Base-by-base conservation (phyloP, 2,888 invertebrate species). In the Drosophila putrida region DNA sequence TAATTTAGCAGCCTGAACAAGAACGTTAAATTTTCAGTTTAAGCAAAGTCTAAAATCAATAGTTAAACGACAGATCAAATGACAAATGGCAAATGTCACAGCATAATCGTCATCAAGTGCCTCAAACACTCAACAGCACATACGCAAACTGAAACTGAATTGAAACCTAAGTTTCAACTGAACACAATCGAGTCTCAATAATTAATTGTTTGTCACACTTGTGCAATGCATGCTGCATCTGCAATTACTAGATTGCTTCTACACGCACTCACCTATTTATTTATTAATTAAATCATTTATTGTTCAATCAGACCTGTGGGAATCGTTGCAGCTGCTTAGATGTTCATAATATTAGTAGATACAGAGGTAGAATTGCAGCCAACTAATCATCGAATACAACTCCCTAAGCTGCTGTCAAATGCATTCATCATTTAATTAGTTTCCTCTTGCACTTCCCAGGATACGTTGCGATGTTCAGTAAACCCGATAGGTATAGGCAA, bases 281-380 rank as follows among this genome's bases (percentile, higher is more conserved):
- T 89, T 89, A 88, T 89, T 89, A 85, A 85, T 85, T 85, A 89
- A 89, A 88, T 77, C 80, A 88, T 85, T 88, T 73, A 82, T 79
- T 85, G 79, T 89, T 77, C 71, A 75, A 85, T 88, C 74, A 72
- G 80, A 85, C 74, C 64, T 64, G 70, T 89, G 89, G 85, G 88
- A 85, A 88, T 75, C 62, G 46, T 8, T 39, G 47, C 84, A 82
- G 64, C 58, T 70, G 73, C 39, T 55, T 53, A 46, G 54, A 50
- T 67, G 59, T 54, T 60, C 46, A 62, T 41, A 44, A 28, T 46
- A 39, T 10, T 46, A 31, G 31, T 41, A 41, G 27, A 27, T 43
- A 31, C 13, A 54, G 15, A 20, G 38, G 27, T 47, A 47, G 28
- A 28, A 13, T 38, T 33, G 44, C 15, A 49, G 41, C 38, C 47